These are phyloP conservation scores for Drosophila oshimai DNA, from an alignment of 1,140 invertebrate genomes.

Conservation along the genomic window DNA sequence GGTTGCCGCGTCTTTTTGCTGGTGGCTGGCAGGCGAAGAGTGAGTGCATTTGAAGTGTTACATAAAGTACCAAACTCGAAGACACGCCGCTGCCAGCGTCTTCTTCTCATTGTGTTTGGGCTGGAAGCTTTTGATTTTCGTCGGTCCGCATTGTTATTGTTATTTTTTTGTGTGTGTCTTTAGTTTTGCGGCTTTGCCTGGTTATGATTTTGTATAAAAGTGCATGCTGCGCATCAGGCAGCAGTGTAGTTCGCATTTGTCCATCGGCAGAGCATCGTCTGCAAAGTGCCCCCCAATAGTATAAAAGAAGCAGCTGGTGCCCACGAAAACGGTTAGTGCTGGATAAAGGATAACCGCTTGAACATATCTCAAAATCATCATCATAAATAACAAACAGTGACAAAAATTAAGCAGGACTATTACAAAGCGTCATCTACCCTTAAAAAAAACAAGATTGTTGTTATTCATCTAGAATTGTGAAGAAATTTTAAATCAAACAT, in stretches of 20 bases:
- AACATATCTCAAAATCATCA: not conserved
- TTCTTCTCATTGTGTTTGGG: constrained; percentile 49
- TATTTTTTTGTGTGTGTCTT: constrained; percentile 7
- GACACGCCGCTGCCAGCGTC: constrained; percentile 36
- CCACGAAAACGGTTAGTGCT: constrained; percentile 66
- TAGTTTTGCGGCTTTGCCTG: constrained; percentile 47
- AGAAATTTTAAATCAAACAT: not conserved
- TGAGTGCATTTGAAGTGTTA: constrained; percentile 75
- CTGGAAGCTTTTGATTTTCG: constrained; percentile 56
- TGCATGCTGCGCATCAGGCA: constrained; percentile 58
- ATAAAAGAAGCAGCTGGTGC: constrained; percentile 47
- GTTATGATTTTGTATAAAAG: constrained; percentile 76
- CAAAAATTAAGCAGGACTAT: not conserved
- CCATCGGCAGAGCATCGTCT: constrained; percentile 68
- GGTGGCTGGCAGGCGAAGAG: constrained; percentile 38
- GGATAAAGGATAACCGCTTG: constrained; percentile 3
- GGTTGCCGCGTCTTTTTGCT: no score
- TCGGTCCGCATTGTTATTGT: constrained; percentile 33
- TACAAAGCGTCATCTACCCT: no score
- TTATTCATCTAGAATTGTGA: not conserved
- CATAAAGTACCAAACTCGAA: constrained; percentile 63
- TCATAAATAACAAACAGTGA: not conserved
- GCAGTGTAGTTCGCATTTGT: constrained; percentile 75
- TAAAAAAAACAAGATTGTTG: not conserved
- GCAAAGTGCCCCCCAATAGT: constrained; percentile 26